These are phyloP conservation scores for Chelidonichthys spinosus DNA, from an alignment of 2,797 vertebrate genomes.

Conservation along the genomic window DNA sequence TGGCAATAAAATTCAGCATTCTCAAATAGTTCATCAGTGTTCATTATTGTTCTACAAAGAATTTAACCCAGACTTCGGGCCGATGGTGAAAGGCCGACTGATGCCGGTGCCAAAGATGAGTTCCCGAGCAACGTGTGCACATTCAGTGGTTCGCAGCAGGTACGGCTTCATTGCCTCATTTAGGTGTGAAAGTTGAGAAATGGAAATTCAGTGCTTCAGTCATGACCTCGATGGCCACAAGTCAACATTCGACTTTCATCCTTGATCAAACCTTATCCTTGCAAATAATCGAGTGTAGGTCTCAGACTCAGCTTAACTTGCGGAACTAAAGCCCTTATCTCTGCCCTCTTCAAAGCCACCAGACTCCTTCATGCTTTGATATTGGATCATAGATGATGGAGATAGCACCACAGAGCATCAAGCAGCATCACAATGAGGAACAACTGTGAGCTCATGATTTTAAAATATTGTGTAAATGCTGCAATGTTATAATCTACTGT, in stretches of 20 bases:
- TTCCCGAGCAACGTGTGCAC: background rate
- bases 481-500: background rate
- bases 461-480: slow-evolving; percentile 3
- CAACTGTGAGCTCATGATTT: background rate
- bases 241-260: background rate
- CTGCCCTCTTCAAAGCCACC: background rate
- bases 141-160: background rate
- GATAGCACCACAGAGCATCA: too few relatives aligned
- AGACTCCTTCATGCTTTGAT: background rate
- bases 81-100: background rate
- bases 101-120: slow-evolving; percentile 40
- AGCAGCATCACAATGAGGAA: too few relatives aligned
- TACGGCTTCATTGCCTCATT: background rate
- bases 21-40: background rate
- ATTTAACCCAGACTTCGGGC: background rate
- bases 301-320: background rate
- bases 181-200: background rate
- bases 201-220: slow-evolving; percentile 3
- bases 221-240: background rate
- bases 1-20: background rate
- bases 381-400: too few relatives aligned
- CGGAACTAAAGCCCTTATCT: background rate
- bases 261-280: background rate
- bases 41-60: background rate
- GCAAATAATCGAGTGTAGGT: background rate